Evolutionary conservation across 1,140 invertebrate species (phyloP).

Genomic region (Cheumatopsyche charites): DNA sequence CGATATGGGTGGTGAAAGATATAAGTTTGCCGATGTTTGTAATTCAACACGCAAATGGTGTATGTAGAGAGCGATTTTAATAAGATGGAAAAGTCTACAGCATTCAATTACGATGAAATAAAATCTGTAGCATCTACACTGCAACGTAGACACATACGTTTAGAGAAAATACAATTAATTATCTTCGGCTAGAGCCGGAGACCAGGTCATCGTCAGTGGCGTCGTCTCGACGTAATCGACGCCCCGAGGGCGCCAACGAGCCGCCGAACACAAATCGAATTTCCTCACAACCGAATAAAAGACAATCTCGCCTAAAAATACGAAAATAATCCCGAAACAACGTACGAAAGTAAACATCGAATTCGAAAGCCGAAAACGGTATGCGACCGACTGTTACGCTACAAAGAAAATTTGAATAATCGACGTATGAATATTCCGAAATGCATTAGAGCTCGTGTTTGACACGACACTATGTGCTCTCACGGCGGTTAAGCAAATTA

Average conservation of each 20-base stretch:
- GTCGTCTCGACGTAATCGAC: slow-evolving; percentile 1
- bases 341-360: too few species aligned
- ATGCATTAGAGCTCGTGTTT: slow-evolving; percentile 7
- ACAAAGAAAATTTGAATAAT: slow-evolving; percentile 22
- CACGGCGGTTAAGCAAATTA: slow-evolving; percentile 25
- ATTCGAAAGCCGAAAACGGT: too few species aligned
- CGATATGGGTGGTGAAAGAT: too few species aligned
- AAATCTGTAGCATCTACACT: too few species aligned
- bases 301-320: too few species aligned
- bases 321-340: too few species aligned
- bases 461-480: slow-evolving; percentile 18
- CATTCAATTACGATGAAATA: too few species aligned
- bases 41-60: too few species aligned
- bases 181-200: background rate
- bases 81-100: too few species aligned
- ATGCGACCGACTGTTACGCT: background rate
- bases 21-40: too few species aligned
- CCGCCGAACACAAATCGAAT: background rate
- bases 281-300: too few species aligned
- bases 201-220: background rate
- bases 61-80: too few species aligned
- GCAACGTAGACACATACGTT: background rate
- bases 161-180: slow-evolving; percentile 33
- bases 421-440: slow-evolving; percentile 17
- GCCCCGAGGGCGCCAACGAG: background rate